A percentile compares a stretch with the other conserved stretches of the same genome.
phyloP scores from a whole-genome alignment of 2,113 vertebrate species.

The Athene noctua region DNA sequence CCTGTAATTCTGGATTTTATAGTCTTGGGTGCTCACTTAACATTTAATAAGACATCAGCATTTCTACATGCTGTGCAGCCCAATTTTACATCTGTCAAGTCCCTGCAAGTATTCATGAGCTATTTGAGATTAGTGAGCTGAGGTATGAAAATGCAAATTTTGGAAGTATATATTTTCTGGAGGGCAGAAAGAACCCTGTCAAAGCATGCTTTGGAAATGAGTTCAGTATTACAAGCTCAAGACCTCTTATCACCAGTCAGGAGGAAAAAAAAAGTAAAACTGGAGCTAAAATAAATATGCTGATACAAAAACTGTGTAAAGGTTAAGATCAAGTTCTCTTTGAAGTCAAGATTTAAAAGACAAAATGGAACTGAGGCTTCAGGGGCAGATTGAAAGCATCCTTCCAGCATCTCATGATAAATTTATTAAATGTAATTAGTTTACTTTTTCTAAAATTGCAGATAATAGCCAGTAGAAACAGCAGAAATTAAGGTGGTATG shows the following conservation, averaged over 20 bases:
- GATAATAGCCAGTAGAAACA: not conserved
- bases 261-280: not conserved
- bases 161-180: not conserved
- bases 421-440: not conserved
- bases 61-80: not conserved
- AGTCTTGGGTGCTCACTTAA: not conserved
- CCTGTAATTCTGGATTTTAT: not conserved
- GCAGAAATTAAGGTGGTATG: not conserved
- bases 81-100: not conserved
- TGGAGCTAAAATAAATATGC: not conserved
- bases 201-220: not conserved
- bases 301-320: not conserved
- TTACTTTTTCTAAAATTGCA: not conserved
- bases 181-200: not conserved
- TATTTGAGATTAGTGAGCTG: not conserved
- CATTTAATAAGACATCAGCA: not conserved
- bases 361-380: not conserved
- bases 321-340: not conserved
- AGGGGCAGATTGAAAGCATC: not conserved
- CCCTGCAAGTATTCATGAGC: not conserved
- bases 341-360: not conserved
- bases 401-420: not conserved
- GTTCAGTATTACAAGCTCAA: not conserved
- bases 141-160: not conserved
- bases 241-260: not conserved